Evolutionary conservation across 2,797 vertebrate genomes (phyloP).

Genomic region (Tapera naevia): DNA sequence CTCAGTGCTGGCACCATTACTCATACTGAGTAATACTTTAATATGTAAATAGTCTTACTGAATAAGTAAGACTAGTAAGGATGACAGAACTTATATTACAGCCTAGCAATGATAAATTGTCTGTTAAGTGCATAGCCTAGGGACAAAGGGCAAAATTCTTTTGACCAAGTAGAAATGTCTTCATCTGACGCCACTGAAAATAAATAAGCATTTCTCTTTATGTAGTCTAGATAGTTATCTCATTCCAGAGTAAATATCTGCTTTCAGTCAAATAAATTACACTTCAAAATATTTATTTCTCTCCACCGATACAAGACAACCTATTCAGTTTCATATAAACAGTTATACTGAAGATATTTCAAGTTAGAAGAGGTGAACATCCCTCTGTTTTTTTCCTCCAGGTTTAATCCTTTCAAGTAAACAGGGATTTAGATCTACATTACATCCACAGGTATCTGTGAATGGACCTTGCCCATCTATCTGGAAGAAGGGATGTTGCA

Average conservation of each 20-base stretch:
- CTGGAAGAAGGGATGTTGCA: not conserved
- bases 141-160: slow-evolving; percentile 10
- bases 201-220: not conserved
- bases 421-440: not conserved
- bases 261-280: not conserved
- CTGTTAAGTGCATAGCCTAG: not conserved
- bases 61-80: not conserved
- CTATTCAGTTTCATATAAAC: not conserved
- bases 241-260: not conserved
- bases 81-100: slow-evolving; percentile 11
- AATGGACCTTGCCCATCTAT: not conserved
- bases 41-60: slow-evolving; percentile 31
- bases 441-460: not conserved
- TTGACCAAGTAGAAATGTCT: not conserved
- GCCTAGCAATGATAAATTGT: not conserved
- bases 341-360: not conserved
- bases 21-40: slow-evolving; percentile 40
- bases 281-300: not conserved
- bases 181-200: not conserved
- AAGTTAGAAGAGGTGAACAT: not conserved
- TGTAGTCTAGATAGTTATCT: not conserved
- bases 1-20: slow-evolving; percentile 9
- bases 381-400: not conserved
- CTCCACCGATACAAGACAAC: not conserved
- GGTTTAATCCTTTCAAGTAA: not conserved